phyloP scores from a whole-genome alignment of 2,888 invertebrate genomes.

The Athalia circularis region DNA sequence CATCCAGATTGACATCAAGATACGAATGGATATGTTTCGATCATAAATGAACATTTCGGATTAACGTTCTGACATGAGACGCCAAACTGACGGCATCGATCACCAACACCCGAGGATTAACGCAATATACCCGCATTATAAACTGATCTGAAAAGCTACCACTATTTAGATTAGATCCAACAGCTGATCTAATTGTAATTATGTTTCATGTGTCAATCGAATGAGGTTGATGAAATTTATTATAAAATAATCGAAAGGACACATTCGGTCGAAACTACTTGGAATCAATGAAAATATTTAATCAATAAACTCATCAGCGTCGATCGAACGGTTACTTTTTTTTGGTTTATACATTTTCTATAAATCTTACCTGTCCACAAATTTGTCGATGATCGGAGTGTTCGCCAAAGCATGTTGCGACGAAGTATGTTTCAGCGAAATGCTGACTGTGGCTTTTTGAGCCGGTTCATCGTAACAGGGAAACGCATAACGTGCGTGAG shows the following conservation, averaged over 20 bases:
- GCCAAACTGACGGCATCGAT: background rate
- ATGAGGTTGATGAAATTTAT: background rate
- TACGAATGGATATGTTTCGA: background rate
- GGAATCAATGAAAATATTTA: background rate
- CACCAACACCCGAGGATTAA: slow-evolving; percentile 73
- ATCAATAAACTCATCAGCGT: background rate
- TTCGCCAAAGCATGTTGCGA: slow-evolving; percentile 37
- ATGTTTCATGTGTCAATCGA: background rate
- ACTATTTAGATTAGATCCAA: slow-evolving; percentile 22
- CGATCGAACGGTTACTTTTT: background rate
- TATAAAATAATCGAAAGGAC: too few relatives aligned
- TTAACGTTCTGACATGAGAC: background rate
- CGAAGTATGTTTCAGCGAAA: slow-evolving; percentile 72
- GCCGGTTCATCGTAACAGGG: slow-evolving; percentile 85
- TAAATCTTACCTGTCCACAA: slow-evolving; percentile 24
- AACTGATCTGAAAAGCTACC: slow-evolving; percentile 49
- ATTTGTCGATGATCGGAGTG: slow-evolving; percentile 12
- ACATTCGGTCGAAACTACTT: background rate
- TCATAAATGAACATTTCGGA: background rate
- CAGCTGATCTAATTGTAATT: background rate
- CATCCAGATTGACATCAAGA: too few relatives aligned
- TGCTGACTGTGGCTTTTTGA: slow-evolving; percentile 80
- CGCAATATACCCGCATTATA: slow-evolving; percentile 76
- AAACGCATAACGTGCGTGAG: slow-evolving; percentile 80
- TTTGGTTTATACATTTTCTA: background rate